A percentile compares a stretch with the other conserved stretches of the same genome.
Conservation (phyloP, 2,888 invertebrate genomes). For the Mylabris sibirica region DNA sequence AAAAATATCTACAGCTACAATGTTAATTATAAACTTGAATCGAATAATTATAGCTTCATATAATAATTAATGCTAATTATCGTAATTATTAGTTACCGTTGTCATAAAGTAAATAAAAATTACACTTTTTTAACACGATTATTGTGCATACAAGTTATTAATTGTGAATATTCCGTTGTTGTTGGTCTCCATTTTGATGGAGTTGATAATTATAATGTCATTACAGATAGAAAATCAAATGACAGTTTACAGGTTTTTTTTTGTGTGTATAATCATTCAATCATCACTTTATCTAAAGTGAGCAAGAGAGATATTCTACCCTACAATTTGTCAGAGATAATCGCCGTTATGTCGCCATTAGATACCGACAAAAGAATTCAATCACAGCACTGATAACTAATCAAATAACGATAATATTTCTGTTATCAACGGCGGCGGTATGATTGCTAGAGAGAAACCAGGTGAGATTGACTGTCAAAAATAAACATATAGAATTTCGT, state of each 20-base stretch:
- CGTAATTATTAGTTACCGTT: background rate
- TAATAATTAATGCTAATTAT: background rate
- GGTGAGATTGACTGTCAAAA: constrained; percentile 42
- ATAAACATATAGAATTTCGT: constrained; percentile 35
- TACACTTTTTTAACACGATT: background rate
- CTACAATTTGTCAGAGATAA: constrained; percentile 56
- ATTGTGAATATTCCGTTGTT: constrained; percentile 3
- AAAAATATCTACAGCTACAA: background rate
- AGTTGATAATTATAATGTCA: constrained; percentile 19
- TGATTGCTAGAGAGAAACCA: constrained; percentile 44
- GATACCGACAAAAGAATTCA: constrained; percentile 57
- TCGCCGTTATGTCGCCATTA: constrained; percentile 54
- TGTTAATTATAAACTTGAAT: background rate
- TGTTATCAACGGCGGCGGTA: constrained; percentile 50
- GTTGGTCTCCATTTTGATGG: constrained; percentile 9
- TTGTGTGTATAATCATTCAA: constrained; percentile 23
- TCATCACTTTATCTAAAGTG: constrained; percentile 22
- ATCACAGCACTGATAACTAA: constrained; percentile 54
- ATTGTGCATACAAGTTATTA: background rate
- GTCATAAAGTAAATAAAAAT: background rate
- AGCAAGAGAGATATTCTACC: constrained; percentile 28
- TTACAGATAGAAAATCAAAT: constrained; percentile 19
- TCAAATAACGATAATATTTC: constrained; percentile 50
- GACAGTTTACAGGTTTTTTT: constrained; percentile 16
- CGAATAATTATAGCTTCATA: background rate